These are phyloP conservation scores for Drosophila hamatofila DNA, from an alignment of 2,888 invertebrate genomes.

Conservation along the genomic window DNA sequence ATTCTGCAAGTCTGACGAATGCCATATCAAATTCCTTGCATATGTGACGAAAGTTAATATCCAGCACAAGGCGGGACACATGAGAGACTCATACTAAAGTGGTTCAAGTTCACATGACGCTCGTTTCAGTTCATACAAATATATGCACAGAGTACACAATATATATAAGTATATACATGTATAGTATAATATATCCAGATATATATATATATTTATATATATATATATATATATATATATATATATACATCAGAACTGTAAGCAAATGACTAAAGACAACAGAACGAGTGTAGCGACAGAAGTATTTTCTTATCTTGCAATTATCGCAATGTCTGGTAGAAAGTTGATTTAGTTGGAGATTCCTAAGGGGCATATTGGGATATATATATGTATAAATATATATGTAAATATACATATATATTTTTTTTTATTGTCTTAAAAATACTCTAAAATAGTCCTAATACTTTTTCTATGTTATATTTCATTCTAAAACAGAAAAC, in stretches of 20 bases:
- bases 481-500: background rate
- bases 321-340: conserved; percentile 6
- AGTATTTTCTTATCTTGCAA: conserved; percentile 22
- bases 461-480: background rate
- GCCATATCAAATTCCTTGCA: background rate
- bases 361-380: background rate
- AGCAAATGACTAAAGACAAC: conserved; percentile 11
- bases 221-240: background rate
- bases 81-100: conserved; percentile 17
- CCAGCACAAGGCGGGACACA: conserved; percentile 29
- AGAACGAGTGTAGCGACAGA: conserved; percentile 2
- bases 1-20: conserved; percentile 4
- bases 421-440: no score
- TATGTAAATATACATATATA: background rate
- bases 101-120: conserved; percentile 27
- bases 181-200: background rate
- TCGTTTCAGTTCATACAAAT: background rate
- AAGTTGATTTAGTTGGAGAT: conserved; percentile 5
- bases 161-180: background rate
- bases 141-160: background rate
- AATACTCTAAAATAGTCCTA: background rate
- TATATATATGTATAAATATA: background rate
- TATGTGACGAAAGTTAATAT: conserved; percentile 34
- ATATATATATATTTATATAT: background rate
- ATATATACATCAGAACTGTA: no score